phyloP scores from a whole-genome alignment of 1,140 invertebrate genomes.

The Hestina assimilis region DNA sequence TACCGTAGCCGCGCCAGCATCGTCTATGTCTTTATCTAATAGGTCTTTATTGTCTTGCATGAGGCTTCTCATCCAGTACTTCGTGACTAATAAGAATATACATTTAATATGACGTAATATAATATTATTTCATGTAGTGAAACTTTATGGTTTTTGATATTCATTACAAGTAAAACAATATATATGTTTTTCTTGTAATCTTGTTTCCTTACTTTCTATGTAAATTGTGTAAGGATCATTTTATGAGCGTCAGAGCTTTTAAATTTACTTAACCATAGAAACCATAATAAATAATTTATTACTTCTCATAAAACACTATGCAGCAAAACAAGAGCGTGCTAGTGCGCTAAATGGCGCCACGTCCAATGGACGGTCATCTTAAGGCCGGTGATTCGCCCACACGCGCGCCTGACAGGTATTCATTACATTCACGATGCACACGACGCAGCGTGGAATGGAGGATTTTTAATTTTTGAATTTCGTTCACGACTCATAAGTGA shows the following conservation, averaged over 20 bases:
- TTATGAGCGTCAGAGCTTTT: not conserved
- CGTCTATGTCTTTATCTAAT: too few relatives aligned
- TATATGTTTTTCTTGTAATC: too few relatives aligned
- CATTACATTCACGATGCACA: constrained; percentile 68
- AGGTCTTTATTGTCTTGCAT: too few relatives aligned
- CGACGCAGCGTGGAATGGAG: constrained; percentile 29
- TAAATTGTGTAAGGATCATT: not conserved
- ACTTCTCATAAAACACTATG: not conserved
- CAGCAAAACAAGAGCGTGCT: not conserved
- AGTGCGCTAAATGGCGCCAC: not conserved
- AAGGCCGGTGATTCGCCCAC: constrained; percentile 61
- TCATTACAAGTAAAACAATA: too few relatives aligned
- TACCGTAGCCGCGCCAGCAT: too few relatives aligned
- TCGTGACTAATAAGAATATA: too few relatives aligned
- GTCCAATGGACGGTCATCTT: constrained; percentile 5
- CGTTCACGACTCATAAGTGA: constrained; percentile 41
- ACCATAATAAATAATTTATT: not conserved
- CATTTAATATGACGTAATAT: too few relatives aligned
- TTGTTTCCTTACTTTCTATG: too few relatives aligned
- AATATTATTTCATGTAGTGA: too few relatives aligned
- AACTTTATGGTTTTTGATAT: too few relatives aligned
- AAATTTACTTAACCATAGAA: not conserved
- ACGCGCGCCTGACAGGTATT: constrained; percentile 72
- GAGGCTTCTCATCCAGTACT: too few relatives aligned
- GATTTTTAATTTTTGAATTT: constrained; percentile 57